Conservation (phyloP, 2,113 vertebrate species). For the Procavia capensis region DNA sequence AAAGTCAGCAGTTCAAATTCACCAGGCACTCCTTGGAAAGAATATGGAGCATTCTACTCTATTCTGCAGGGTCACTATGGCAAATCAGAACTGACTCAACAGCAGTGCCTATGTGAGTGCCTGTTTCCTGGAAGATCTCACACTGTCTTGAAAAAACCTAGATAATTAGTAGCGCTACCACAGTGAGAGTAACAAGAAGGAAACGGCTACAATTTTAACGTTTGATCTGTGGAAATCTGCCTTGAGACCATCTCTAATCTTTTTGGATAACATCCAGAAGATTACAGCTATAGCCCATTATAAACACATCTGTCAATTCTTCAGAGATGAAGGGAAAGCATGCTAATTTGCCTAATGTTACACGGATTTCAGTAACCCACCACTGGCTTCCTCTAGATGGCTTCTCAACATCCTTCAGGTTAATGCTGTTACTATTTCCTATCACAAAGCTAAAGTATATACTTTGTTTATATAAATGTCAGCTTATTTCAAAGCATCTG, state of each 20-base stretch:
- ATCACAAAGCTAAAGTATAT: background rate
- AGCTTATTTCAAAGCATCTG: background rate
- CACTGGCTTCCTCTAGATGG: background rate
- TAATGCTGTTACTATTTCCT: background rate
- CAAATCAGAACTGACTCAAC: too few species aligned
- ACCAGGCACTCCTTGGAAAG: too few species aligned
- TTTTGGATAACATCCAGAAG: background rate
- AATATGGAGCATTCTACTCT: too few species aligned
- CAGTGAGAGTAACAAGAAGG: background rate
- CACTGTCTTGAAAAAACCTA: conserved; percentile 21
- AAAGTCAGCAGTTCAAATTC: too few species aligned
- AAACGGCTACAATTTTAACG: background rate
- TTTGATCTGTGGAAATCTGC: background rate
- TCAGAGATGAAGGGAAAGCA: background rate
- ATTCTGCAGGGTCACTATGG: too few species aligned
- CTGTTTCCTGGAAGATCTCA: background rate
- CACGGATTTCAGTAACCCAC: background rate
- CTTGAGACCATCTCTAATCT: background rate
- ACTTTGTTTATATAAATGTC: background rate
- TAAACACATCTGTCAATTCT: background rate
- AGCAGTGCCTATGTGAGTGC: background rate
- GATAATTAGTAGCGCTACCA: background rate
- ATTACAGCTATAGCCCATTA: background rate
- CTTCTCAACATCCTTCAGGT: background rate
- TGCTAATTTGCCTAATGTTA: background rate